Evolutionary conservation across 2,797 vertebrate genomes (phyloP), one percentile per base, ranked within the genome.

Genomic region (Protonibea diacanthus): DNA sequence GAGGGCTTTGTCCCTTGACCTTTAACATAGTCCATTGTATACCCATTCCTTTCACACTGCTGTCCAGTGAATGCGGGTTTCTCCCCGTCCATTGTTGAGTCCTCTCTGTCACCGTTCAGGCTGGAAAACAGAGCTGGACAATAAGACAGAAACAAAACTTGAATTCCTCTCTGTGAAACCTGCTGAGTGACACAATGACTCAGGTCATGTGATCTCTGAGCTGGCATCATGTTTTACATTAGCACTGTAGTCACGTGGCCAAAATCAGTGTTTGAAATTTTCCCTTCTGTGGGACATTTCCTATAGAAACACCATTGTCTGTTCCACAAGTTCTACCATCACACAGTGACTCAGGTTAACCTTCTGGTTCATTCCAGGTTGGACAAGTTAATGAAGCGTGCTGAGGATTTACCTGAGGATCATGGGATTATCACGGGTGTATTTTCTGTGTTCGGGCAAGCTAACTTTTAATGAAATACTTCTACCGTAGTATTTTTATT

Each of bases 181-280:
- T 61, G 82, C 33, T 3, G 68, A 51, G 69, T 65, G 38, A 51
- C 59, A 18, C 6, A 2, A 1, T 59, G 73, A 70, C 56, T 77
- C 64, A 20, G 65, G 27, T 81, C 66, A 74, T 51, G 75, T 81
- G 75, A 60, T 9, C 29, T n/a, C 33, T 66, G 70, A 66, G 73
- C 49, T 58, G 69, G 23, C 29, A 42, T 20, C 38, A 5, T 0
- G 12, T 17, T 27, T 25, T 2, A 1, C 9, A 9, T 5, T 38
- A 55, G 10, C 60, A 15, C 18, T 0, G 12, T 51, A 7, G 18
- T 23, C n/a, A 15, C 18, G 9, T 25, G 14, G 2, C 17, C n/a
- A 0, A 17, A 23, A 20, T 6, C 40, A 23, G 47, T 0, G 8
- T 53, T 17, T 21, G 27, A 12, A 14, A 42, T 5, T 29, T 47